Evolutionary conservation across 2,113 vertebrate species (phyloP), one percentile per base, ranked within the genome.

Genomic region (Bubo blakistoni): DNA sequence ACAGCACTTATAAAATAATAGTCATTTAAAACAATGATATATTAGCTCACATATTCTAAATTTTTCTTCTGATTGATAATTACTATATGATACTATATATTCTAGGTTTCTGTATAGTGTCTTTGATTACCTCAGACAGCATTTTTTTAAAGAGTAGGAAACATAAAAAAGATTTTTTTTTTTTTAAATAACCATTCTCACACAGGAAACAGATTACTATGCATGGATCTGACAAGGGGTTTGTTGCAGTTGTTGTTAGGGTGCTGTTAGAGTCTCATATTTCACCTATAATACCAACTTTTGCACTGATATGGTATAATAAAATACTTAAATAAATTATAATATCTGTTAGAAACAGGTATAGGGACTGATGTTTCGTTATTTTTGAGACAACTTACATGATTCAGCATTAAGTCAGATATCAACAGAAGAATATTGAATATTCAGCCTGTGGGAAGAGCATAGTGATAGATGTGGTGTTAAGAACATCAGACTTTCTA

Each of bases 101-200:
- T 54, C 14, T 34, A 62, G 16, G 8, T 2, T 59, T 72, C 59
- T 15, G 1, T 42, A 26, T 32, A 55, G 81, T 11, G 5, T 42
- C 9, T n/a, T 58, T 46, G 3, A 51, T 73, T 86, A 61, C 9
- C 5, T 77, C 17, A 80, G 59, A 36, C 22, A 42, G 3, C 2
- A 7, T 24, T 70, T 84, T 70, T 6, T 24, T 36, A 9, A 34
- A 58, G 40, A 20, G 8, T 9, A 88, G 6, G 63, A 81, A 78
- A 29, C 2, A 27, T 25, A 32, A 0, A 2, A 40, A 2, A 13
- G 5, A 13, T 3, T 13, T 13, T 5, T 22, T 47, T 47, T 36
- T 54, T 55, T 18, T 16, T 44, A 46, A 61, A 67, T 42, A 82
- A 12, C 20, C 7, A 49, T 73, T 79, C 52, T 38, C 34, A 80